phyloP scores from a whole-genome alignment of 64 coral and sea anemone genomes.

The Acropora tenuis region DNA sequence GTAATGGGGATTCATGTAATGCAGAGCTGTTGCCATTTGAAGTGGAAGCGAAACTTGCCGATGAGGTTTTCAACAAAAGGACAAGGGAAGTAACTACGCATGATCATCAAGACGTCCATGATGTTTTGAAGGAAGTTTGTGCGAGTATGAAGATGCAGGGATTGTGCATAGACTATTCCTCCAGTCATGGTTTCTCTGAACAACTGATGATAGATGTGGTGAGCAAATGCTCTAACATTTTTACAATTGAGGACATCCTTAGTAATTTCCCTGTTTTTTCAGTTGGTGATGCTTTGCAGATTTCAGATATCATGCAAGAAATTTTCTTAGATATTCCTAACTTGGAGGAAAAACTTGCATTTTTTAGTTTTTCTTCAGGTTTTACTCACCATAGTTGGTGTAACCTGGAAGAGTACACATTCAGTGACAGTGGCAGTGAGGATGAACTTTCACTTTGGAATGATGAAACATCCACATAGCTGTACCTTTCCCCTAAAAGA shows the following conservation, averaged over 20 bases:
- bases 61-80: background rate
- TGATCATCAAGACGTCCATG: slow-evolving; percentile 9
- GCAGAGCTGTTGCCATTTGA: slow-evolving; percentile 13
- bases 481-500: no score
- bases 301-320: slow-evolving; percentile 68
- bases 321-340: background rate
- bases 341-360: slow-evolving; percentile 47
- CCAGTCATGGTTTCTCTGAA: slow-evolving; percentile 39
- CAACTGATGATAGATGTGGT: slow-evolving; percentile 15
- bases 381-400: background rate
- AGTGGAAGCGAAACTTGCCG: background rate
- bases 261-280: slow-evolving; percentile 15
- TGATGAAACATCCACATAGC: background rate
- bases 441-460: background rate
- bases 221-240: background rate
- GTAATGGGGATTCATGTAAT: slow-evolving; percentile 2
- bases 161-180: background rate
- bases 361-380: background rate
- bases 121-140: slow-evolving; percentile 33
- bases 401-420: slow-evolving; percentile 15
- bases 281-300: background rate
- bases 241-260: slow-evolving; percentile 3
- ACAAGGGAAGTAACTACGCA: background rate
- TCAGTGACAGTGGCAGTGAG: background rate
- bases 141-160: background rate